These are phyloP conservation scores for Cheilosia urbana DNA, from an alignment of 2,888 invertebrate genomes.

Conservation along the genomic window DNA sequence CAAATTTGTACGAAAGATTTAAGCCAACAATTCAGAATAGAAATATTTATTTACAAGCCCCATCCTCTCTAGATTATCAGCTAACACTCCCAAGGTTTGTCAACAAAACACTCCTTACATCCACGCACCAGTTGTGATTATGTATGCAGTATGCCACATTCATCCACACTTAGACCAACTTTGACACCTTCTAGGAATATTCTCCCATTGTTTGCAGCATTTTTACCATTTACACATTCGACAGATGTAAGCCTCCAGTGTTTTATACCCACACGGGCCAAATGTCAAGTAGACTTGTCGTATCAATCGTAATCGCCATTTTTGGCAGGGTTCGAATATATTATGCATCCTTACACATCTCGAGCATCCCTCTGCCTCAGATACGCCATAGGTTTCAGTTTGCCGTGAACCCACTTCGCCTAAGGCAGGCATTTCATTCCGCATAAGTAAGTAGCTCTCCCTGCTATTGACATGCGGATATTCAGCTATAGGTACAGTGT, in stretches of 20 bases:
- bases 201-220: background rate
- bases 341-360: background rate
- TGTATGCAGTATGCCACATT: too few species aligned
- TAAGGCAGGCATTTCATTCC: slow-evolving; percentile 15
- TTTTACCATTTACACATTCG: background rate
- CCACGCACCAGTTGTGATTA: too few species aligned
- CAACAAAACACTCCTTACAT: too few species aligned
- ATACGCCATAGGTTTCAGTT: background rate
- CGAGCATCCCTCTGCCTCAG: background rate
- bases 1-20: too few species aligned
- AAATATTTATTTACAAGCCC: too few species aligned
- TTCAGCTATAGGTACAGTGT: slow-evolving; percentile 27
- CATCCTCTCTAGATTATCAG: too few species aligned
- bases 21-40: too few species aligned
- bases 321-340: background rate
- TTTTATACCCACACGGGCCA: background rate
- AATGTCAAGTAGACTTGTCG: slow-evolving; percentile 5
- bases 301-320: slow-evolving; percentile 12
- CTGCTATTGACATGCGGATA: slow-evolving; percentile 53
- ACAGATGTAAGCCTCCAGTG: background rate
- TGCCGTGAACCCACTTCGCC: background rate
- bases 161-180: background rate
- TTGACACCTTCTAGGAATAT: background rate
- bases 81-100: too few species aligned
- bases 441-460: slow-evolving; percentile 51